Base-by-base conservation (phyloP, 2,888 invertebrate genomes). In the Allacma fusca region DNA sequence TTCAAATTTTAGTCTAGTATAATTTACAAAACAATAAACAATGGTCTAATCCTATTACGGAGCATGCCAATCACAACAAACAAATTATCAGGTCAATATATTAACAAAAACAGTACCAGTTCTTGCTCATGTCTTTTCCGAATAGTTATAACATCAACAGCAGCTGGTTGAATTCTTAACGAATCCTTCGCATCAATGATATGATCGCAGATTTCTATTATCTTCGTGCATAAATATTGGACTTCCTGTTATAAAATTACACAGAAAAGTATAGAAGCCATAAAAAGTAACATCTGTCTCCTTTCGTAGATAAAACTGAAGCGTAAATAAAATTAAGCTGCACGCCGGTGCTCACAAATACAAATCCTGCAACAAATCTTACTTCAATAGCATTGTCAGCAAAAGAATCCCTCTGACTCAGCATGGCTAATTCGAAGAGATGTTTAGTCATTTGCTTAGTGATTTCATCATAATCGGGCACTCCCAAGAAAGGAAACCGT, bases 391-490 rank as follows among this genome's bases (percentile, higher is more conserved):
- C 96, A 85, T 92, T 91, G 85, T 95, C 94, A 0, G 94, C 94
- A 88, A 96, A 95, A 81, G 93, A 91, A 86, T 96, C 97, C 59
- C 95, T 89, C 87, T 95, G 95, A n/a, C 95, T 95, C 85, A 92
- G 92, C 9, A 94, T 94, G 26, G 96, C 95, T 88, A 97, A 92
- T 87, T 95, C 94, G 83, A 96, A 89, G 62, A 95, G 92, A 81
- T 94, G 88, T 85, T 92, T 91, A 9, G 79, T 79, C 59, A 83
- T 65, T 44, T 80, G 77, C 50, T 80, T 80, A 0, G 80, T 81
- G 29, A 83, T 78, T 69, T 80, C 80, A 29, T 82, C 81, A 59
- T 82, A 83, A 9, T 80, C 79, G 9, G 77, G 70, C 64, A 77
- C 81, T 16, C 83, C 83, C 12, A 81, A 73, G 34, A 83, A 83